Evolutionary conservation across 2,888 invertebrate genomes (phyloP).

Genomic region (Pollenia griseotomentosa): DNA sequence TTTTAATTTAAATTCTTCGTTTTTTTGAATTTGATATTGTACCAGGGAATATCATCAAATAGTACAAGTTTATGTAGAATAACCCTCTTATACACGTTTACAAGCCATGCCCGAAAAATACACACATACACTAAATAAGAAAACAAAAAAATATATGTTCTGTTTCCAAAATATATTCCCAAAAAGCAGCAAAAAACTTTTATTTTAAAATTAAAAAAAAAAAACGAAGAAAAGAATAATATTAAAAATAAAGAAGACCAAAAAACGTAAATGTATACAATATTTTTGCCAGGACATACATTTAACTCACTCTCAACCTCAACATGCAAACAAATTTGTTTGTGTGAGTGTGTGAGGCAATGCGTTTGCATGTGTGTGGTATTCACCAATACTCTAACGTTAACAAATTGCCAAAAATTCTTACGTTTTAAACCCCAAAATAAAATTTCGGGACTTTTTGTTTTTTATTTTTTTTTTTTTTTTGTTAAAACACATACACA

Average conservation of each 20-base stretch:
- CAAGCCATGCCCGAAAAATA: constrained; percentile 10
- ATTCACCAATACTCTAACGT: constrained; percentile 12
- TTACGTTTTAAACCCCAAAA: constrained; percentile 63
- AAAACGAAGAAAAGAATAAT: constrained; percentile 38
- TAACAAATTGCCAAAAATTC: constrained; percentile 74
- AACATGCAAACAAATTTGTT: constrained; percentile 29
- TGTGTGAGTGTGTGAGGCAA: background rate
- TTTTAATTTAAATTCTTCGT: constrained; percentile 4
- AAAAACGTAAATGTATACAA: constrained; percentile 56
- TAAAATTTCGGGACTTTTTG: constrained; percentile 13
- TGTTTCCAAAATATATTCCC: constrained; percentile 35
- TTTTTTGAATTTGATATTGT: constrained; percentile 34
- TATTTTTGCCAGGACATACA: constrained; percentile 62
- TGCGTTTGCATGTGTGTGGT: background rate
- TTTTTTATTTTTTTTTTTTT: constrained; percentile 13
- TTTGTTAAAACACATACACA: constrained; percentile 5
- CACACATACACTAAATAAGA: background rate
- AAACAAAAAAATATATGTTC: constrained; percentile 6
- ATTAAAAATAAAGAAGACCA: constrained; percentile 62
- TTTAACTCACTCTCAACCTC: constrained; percentile 28
- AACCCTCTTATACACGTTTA: constrained; percentile 37
- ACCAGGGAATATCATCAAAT: constrained; percentile 46
- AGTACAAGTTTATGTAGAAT: constrained; percentile 33
- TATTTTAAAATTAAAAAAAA: constrained; percentile 41
- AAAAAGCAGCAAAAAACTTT: constrained; percentile 31